Evolutionary conservation across 2,888 invertebrate species (phyloP), one percentile per base, ranked within the genome.

Genomic region (Hirtodrosophila trivittata): DNA sequence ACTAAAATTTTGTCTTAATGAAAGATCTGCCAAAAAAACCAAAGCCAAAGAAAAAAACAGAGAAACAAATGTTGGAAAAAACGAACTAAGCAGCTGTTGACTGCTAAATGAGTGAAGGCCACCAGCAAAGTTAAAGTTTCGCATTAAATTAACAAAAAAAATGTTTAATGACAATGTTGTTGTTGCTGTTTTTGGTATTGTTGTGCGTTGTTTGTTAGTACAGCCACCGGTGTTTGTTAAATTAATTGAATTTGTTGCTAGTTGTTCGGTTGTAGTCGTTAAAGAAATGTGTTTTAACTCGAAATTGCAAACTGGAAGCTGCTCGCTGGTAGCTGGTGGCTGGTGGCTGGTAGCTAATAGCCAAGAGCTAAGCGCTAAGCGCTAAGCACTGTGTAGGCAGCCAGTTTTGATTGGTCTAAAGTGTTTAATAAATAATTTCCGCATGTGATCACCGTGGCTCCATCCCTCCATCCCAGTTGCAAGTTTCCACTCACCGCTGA

Each of bases 231-330:
- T 66, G 75, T 84, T 81, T 77, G 54, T 75, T 77, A 33, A 58
- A 64, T 72, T 85, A 82, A 82, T 77, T 85, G 80, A 82, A 83
- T 80, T 86, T 75, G 86, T 75, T 87, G 86, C 62, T 85, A 55
- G 63, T 49, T 73, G 80, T 67, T 67, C 43, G 60, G 62, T 66
- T 64, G 59, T 43, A 64, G 78, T 49, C 75, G 66, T 77, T 77
- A 77, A 80, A 63, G 33, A 59, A 72, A 67, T 67, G 72, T 72
- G 58, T 64, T 57, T 71, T 41, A 43, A 12, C 50, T 47, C 33
- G 14, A 46, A 54, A 32, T 18, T 38, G 13, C 25, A 28, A 28
- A n/a, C 18, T 13, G 30, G 9, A 7, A 25, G 41, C 26, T 37
- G 25, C 16, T 14, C 8, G 21, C 14, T n/a, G 13, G 5, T 21